Base-by-base conservation (phyloP, 2,888 invertebrate species). In the Odiellus spinosus region DNA sequence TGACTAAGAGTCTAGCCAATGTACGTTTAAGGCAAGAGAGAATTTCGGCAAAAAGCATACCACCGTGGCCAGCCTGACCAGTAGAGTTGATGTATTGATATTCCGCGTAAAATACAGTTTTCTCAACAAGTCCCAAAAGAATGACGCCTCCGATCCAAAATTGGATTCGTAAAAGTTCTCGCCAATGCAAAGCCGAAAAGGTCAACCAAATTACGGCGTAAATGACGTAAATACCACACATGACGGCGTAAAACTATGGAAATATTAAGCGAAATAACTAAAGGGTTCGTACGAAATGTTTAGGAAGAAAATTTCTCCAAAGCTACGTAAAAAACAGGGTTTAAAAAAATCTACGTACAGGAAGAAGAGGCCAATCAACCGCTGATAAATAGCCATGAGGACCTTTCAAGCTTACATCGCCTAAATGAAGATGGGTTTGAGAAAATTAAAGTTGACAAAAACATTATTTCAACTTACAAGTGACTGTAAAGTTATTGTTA, bases 61-160 rank as follows among this genome's bases (percentile, higher is more conserved):
- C 82, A 14, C 78, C 77, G 35, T 35, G 46, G 63, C 61, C 59
- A 60, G 61, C 49, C 52, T 68, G 58, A 21, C 79, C 85, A 2
- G 76, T 76, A 17, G 72, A 73, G 62, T 83, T 82, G 44, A 84
- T 73, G 44, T 76, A 78, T 57, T 80, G 76, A 67, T 84, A 91
- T 58, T 91, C 87, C 0, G 82, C 86, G 61, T 87, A 85, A 66
- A 86, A 93, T 0, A 86, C 82, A 3, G 91, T 87, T 63, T 76
- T 74, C 58, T 74, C 73, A 41, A 73, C 53, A 66, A 74, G 67
- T 64, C 90, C 86, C 2, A 90, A 68, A 11, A 90, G 67, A 47
- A 90, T 86, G 11, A 90, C 87, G 21, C 78, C 87, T 5, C 88
- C 90, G 61, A 95, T 88, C 90, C 91, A 93, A 68, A 88, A 91